Conservation (phyloP, 2,888 invertebrate species). For the Anticlea derivata region DNA sequence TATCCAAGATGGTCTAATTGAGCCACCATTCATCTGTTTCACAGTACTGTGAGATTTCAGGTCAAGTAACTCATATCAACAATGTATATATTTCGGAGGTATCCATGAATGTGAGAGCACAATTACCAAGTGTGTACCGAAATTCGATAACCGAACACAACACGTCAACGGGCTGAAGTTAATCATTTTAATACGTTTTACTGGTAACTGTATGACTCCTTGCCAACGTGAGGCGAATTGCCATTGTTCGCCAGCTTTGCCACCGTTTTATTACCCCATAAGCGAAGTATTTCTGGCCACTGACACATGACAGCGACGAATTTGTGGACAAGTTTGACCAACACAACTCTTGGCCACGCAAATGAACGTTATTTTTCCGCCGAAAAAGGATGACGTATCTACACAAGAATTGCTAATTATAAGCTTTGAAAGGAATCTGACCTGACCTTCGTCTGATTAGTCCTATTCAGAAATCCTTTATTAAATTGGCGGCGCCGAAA, state of each 20-base stretch:
- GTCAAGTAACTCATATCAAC: too few species aligned
- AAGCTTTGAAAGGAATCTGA: conserved; percentile 46
- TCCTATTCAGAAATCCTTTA: conserved; percentile 52
- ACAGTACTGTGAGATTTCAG: too few species aligned
- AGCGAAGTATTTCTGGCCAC: conserved; percentile 40
- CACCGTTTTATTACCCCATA: conserved; percentile 59
- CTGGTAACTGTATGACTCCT: conserved; percentile 54
- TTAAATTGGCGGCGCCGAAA: conserved; percentile 69
- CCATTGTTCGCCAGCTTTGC: conserved; percentile 67
- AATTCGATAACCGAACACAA: conserved; percentile 74
- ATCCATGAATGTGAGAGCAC: conserved; percentile 23
- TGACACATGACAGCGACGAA: conserved; percentile 36
- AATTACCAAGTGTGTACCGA: conserved; percentile 52
- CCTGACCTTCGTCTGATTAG: conserved; percentile 59
- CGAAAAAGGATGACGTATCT: conserved; percentile 30
- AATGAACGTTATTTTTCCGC: conserved; percentile 15
- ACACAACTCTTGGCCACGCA: not conserved
- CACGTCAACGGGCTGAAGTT: conserved; percentile 79
- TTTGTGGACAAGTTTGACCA: conserved; percentile 25
- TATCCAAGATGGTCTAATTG: too few species aligned
- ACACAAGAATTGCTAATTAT: conserved; percentile 47
- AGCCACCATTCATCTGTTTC: too few species aligned
- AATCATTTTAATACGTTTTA: conserved; percentile 78
- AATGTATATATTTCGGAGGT: conserved; percentile 18
- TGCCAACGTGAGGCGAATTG: conserved; percentile 55